Evolutionary conservation across 2,113 vertebrate genomes (phyloP).

Genomic region (Prunella fulvescens): DNA sequence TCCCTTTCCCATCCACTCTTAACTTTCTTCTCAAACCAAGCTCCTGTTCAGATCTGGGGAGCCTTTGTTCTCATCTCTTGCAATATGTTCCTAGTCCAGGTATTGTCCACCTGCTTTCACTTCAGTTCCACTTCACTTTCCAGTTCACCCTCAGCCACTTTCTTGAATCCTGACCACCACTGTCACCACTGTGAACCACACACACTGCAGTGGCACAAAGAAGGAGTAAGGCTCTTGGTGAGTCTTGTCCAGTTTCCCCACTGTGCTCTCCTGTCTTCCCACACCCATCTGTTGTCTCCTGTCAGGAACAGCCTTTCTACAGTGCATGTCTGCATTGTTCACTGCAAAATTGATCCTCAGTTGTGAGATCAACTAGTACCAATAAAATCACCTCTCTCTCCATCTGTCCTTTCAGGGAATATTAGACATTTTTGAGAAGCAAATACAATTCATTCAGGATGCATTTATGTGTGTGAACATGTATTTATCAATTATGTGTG

Average conservation of each 20-base stretch:
- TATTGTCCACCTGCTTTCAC: not conserved
- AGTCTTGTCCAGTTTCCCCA: not conserved
- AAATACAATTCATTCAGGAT: not conserved
- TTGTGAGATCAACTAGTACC: not conserved
- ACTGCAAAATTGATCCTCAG: not conserved
- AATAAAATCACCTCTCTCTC: not conserved
- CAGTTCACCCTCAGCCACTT: not conserved
- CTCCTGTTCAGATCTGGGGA: not conserved
- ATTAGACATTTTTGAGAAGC: not conserved
- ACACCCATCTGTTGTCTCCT: not conserved
- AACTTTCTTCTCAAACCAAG: not conserved
- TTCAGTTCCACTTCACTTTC: too few species aligned
- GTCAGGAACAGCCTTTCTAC: not conserved
- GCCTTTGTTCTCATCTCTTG: not conserved
- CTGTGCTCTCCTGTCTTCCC: not conserved
- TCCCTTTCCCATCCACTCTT: not conserved
- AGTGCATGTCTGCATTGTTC: not conserved
- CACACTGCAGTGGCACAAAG: rapidly evolving
- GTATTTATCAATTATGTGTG: not conserved
- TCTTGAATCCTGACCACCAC: not conserved
- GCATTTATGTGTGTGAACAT: too few species aligned
- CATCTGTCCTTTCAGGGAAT: not conserved
- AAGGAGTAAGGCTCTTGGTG: not conserved
- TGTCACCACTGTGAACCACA: not conserved
- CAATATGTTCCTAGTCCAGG: not conserved